Evolutionary conservation across 2,113 vertebrate species (phyloP).

Genomic region (Gymnogyps californianus): DNA sequence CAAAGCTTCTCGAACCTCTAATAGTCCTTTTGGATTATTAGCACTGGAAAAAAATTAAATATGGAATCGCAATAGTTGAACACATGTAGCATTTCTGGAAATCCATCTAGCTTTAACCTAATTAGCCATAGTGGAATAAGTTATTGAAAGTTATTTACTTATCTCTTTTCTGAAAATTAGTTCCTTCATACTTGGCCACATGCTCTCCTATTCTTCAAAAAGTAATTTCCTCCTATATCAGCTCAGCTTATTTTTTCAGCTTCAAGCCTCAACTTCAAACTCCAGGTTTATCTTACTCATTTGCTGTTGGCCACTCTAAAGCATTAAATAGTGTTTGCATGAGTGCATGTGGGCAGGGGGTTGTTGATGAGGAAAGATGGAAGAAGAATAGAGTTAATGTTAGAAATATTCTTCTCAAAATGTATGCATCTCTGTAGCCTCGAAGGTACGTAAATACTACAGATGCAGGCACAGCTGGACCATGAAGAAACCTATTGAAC

Average conservation of each 20-base stretch:
- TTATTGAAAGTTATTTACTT: background rate
- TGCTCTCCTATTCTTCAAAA: background rate
- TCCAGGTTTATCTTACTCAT: background rate
- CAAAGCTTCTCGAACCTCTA: constrained; percentile 91
- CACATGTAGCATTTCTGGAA: background rate
- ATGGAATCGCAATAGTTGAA: background rate
- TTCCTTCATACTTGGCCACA: background rate
- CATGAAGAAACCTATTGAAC: background rate
- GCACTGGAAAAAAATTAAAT: constrained; percentile 69
- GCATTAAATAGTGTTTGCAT: background rate
- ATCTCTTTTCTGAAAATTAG: background rate
- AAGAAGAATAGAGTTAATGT: background rate
- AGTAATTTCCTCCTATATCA: background rate
- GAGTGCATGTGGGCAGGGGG: background rate
- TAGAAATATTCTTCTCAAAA: background rate
- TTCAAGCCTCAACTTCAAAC: background rate
- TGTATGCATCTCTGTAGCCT: background rate
- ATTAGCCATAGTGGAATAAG: background rate
- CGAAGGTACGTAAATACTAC: background rate
- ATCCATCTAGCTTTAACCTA: background rate
- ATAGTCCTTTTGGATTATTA: constrained; percentile 89
- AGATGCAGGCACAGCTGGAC: background rate
- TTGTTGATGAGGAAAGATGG: background rate
- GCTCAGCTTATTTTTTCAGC: background rate
- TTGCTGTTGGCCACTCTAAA: background rate